Conservation (phyloP, 2,888 invertebrate species). For the Keiferia lycopersicella region DNA sequence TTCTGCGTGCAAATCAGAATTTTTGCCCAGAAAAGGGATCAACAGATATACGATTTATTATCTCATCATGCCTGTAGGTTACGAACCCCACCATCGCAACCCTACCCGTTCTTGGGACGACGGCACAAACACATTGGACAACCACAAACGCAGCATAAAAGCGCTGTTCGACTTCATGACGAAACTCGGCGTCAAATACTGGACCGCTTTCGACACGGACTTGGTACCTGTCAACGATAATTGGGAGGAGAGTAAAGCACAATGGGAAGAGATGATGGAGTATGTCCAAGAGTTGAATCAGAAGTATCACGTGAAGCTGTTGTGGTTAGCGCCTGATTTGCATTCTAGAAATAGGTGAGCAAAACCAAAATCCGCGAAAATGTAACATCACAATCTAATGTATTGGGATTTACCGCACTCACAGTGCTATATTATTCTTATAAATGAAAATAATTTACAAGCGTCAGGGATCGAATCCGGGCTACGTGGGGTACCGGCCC, state of each 20-base stretch:
- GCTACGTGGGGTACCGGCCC: too few species aligned
- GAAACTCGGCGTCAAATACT: conserved; percentile 83
- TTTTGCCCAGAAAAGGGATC: too few species aligned
- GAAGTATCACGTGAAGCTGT: conserved; percentile 78
- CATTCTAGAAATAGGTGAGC: conserved; percentile 80
- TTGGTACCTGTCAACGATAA: conserved; percentile 78
- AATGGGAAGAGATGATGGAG: conserved; percentile 82
- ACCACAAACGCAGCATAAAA: conserved; percentile 80
- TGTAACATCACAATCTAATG: too few species aligned
- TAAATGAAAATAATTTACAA: too few species aligned
- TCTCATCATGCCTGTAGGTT: not conserved
- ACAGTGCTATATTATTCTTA: too few species aligned
- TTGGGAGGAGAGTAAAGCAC: conserved; percentile 77
- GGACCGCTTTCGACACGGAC: conserved; percentile 84
- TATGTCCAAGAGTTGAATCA: conserved; percentile 79
- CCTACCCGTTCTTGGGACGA: conserved; percentile 81
- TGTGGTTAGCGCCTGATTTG: conserved; percentile 84
- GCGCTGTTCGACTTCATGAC: conserved; percentile 83
- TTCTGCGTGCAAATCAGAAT: too few species aligned
- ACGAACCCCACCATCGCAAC: not conserved
- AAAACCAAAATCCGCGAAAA: too few species aligned
- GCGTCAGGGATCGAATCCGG: too few species aligned
- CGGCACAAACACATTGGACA: conserved; percentile 76
- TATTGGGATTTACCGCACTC: too few species aligned
- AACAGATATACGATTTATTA: too few species aligned